Conservation (phyloP, 1,140 invertebrate species). For the Drosophila oshimai region DNA sequence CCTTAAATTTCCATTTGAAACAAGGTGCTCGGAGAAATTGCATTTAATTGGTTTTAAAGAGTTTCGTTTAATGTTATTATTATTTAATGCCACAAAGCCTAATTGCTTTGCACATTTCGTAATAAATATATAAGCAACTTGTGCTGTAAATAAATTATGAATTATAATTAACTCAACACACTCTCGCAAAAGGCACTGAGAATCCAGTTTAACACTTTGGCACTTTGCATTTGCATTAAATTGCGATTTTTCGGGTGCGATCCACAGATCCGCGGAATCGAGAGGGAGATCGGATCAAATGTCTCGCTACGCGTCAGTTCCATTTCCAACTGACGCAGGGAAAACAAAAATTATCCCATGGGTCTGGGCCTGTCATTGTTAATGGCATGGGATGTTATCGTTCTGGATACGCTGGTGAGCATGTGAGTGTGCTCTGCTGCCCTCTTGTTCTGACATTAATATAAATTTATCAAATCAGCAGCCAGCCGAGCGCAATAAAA, state of each 20-base stretch:
- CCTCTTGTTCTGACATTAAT: slow-evolving; percentile 17
- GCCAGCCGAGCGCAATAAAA: slow-evolving; percentile 42
- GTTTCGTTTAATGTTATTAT: slow-evolving; percentile 26
- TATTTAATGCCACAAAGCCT: slow-evolving; percentile 17
- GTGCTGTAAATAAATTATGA: slow-evolving; percentile 52
- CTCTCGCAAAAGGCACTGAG: slow-evolving; percentile 11
- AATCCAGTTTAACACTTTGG: slow-evolving; percentile 45
- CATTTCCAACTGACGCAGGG: slow-evolving; percentile 30
- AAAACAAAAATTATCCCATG: slow-evolving; percentile 29
- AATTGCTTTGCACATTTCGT: slow-evolving; percentile 38
- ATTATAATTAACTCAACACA: slow-evolving; percentile 33
- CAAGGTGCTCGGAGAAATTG: slow-evolving; percentile 14
- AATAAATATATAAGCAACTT: slow-evolving; percentile 57
- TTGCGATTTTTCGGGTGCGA: slow-evolving; percentile 39
- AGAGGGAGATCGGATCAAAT: slow-evolving; percentile 13
- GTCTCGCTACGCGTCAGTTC: slow-evolving; percentile 30
- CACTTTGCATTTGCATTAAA: slow-evolving; percentile 65
- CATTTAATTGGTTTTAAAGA: slow-evolving; percentile 38
- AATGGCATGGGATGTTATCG: slow-evolving; percentile 30
- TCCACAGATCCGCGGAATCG: neutral
- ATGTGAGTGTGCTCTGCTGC: neutral
- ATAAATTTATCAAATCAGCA: slow-evolving; percentile 59
- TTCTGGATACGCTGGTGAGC: slow-evolving; percentile 17
- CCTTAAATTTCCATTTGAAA: neutral
- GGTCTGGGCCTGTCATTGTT: slow-evolving; percentile 18